Percentiles rank a stretch among this genome's conserved stretches.
These are phyloP conservation scores for Drosophila equinoxialis DNA, from an alignment of 1,140 invertebrate species.

Conservation along the genomic window DNA sequence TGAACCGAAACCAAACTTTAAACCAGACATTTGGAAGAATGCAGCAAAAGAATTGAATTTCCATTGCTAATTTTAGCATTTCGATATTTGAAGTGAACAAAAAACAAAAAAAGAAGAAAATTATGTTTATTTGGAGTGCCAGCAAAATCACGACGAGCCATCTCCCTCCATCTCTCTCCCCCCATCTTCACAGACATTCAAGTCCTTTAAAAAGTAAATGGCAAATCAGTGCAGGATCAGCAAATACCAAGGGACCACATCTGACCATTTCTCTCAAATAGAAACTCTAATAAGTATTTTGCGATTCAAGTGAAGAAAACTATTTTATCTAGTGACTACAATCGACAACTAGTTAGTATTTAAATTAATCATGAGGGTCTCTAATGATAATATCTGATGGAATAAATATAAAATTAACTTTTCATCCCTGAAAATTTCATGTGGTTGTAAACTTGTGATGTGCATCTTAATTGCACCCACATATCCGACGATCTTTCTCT, in stretches of 20 bases:
- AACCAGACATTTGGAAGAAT: conserved; percentile 9
- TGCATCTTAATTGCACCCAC: conserved; percentile 59
- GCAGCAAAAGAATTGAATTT: conserved; percentile 27
- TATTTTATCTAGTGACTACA: no score
- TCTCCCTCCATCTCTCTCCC: no score
- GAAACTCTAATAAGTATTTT: no score
- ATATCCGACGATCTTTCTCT: conserved; percentile 13
- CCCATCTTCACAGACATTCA: no score
- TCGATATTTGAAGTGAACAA: conserved; percentile 24
- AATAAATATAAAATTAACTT: background rate
- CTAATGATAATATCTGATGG: no score
- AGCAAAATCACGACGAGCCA: background rate
- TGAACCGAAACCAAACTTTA: background rate
- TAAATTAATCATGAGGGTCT: no score
- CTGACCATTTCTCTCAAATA: no score
- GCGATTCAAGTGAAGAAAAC: no score
- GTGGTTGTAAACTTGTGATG: conserved; percentile 28
- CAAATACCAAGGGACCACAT: no score
- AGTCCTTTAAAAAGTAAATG: no score
- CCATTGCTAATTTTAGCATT: conserved; percentile 25
- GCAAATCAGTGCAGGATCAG: no score
- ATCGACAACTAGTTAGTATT: no score
- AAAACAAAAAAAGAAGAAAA: conserved; percentile 7
- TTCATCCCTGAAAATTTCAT: conserved; percentile 15
- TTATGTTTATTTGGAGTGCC: conserved; percentile 7